phyloP scores from a whole-genome alignment of 2,797 vertebrate species.

The Sarcoramphus papa region DNA sequence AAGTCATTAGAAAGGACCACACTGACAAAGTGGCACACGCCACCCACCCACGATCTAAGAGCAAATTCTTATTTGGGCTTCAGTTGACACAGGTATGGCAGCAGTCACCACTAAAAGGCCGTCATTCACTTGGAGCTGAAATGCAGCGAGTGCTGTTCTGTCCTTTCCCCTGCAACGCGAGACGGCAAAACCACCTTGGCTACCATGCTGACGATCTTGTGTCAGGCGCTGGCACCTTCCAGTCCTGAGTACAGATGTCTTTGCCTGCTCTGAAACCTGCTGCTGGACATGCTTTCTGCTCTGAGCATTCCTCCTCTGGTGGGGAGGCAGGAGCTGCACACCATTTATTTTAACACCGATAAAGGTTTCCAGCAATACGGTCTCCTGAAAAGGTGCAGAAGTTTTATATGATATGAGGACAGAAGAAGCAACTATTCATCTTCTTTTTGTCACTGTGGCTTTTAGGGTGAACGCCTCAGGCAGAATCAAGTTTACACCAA shows the following conservation, averaged over 20 bases:
- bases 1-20: not conserved
- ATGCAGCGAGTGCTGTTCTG: not conserved
- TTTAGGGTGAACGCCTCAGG: not conserved
- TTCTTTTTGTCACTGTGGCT: not conserved
- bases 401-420: not conserved
- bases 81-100: not conserved
- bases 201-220: fast-evolving
- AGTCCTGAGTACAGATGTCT: not conserved
- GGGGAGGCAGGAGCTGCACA: not conserved
- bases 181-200: not conserved
- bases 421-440: not conserved
- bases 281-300: not conserved
- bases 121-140: not conserved
- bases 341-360: not conserved
- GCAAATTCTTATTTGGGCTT: not conserved
- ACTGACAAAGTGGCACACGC: not conserved
- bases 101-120: not conserved
- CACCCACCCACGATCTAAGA: not conserved
- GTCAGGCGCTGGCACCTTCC: not conserved
- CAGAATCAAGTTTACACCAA: not conserved
- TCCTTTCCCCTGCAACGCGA: not conserved
- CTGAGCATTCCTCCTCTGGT: not conserved
- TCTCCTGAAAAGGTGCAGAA: not conserved
- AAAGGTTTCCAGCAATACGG: not conserved
- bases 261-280: not conserved